Base-by-base conservation (phyloP, 2,888 invertebrate species). In the Drosophila siamana region DNA sequence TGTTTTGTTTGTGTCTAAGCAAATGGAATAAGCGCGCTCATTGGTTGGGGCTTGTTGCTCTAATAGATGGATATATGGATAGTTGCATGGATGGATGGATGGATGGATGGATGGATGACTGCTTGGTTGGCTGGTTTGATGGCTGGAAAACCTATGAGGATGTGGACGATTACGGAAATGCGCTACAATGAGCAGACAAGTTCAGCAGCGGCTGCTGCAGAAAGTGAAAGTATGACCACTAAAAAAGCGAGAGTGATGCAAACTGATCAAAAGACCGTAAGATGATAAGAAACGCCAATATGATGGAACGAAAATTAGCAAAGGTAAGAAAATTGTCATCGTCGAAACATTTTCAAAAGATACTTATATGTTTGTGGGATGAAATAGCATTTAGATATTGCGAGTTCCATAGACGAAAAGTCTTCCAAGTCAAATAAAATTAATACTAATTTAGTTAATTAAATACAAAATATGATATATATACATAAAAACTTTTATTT, bases 11-110 rank as follows among this genome's bases (percentile, higher is more conserved):
- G 72, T 84, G 86, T 82, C 88, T 83, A 83, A 83, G 83, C 88
- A 83, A 83, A 83, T 88, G 88, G 83, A 83, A 83, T 83, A 83
- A 83, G 88, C 86, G 78, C 72, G 80, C 83, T 88, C 83, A 88
- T 88, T 86, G 86, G 62, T 77, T 69, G 69, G 65, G 24, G 80
- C 81, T 84, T 80, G 74, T 82, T 78, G 78, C 85, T 52, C 85
- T 52, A 63, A 59, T 67, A 77, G 66, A 69, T 77, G 73, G 76
- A 56, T 76, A 48, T 64, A 75, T 75, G 69, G 64, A 51, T 70
- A 57, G 56, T n/a, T n/a, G n/a, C n/a, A 44, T 59, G 41, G 55
- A 22, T 40, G 11, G 24, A 4, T 24, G 13, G 51, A 22, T 69
- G 55, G 36, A 43, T 26, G 52, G 33, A 51, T 52, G 33, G 16